Evolutionary conservation across 2,888 invertebrate genomes (phyloP), one percentile per base, ranked within the genome.

Genomic region (Mechanitis messenoides): DNA sequence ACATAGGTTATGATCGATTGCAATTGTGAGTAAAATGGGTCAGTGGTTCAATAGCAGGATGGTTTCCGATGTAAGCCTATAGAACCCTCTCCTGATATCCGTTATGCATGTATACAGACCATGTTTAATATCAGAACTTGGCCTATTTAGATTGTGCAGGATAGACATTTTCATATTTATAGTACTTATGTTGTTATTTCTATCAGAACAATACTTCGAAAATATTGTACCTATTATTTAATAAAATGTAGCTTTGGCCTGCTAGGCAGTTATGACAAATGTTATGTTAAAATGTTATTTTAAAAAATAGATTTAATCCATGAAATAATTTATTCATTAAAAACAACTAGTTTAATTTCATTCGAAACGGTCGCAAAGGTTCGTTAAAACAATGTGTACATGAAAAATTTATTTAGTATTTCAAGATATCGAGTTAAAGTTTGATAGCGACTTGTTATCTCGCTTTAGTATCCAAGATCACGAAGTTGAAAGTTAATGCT

Each of bases 21-120:
- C 63, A 67, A 67, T 68, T 68, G 61, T 62, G 57, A 59, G 61
- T 61, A 60, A 66, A 68, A 67, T 64, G 64, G 65, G 54, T 50
- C 50, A 50, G 50, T 31, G 28, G 31, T 31, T 50, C 50, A 50
- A 50, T 31, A 28, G 9, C 11, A 50, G 28, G 50, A 31, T 50
- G 31, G 50, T 50, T 50, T 50, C 50, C 50, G 31, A 50, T 50
- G 50, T 31, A 50, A 42, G 31, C 31, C 31, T 50, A 11, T 50
- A 31, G 50, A 50, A 50, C 50, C 31, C 31, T 31, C 50, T 50
- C 50, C 28, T 50, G 31, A 50, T 50, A 31, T 50, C 50, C 50
- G 50, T 50, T 50, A 50, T 50, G 31, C n/a, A 28, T 28, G 50
- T 50, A 31, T 31, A 50, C 50, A 50, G 31, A 9, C 9, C 50